These are phyloP conservation scores for Bombyx mandarina DNA, from an alignment of 1,140 invertebrate species.

Conservation along the genomic window DNA sequence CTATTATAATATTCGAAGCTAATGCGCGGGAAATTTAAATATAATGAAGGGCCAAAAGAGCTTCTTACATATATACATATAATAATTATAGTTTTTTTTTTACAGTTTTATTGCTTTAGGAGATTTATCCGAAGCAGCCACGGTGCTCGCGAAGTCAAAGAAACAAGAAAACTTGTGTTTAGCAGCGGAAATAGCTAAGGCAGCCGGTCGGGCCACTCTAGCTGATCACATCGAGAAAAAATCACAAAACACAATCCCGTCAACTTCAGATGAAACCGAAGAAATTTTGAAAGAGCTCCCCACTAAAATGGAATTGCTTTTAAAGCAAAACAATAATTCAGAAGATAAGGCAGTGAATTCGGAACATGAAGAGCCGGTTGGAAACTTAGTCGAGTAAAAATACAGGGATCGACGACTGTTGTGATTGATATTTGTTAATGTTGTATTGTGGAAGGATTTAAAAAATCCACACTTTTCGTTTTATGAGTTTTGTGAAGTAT, in stretches of 20 bases:
- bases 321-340: constrained; percentile 8
- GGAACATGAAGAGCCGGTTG: no score
- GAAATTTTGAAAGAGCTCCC: constrained; percentile 30
- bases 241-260: neutral
- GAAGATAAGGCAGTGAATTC: no score
- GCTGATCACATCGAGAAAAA: constrained; percentile 39
- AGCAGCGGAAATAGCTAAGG: constrained; percentile 48
- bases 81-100: neutral
- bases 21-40: no score
- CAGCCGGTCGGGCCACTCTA: constrained; percentile 36
- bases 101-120: constrained; percentile 47
- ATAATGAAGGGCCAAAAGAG: no score
- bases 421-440: neutral
- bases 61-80: neutral
- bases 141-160: constrained; percentile 27
- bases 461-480: constrained; percentile 11
- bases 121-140: constrained; percentile 36
- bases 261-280: constrained; percentile 12
- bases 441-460: neutral
- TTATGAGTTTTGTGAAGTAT: neutral
- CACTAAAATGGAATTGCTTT: constrained; percentile 30
- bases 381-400: neutral
- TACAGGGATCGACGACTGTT: neutral
- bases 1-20: no score
- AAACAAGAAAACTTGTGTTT: constrained; percentile 35